Base-by-base conservation (phyloP, 1,140 invertebrate genomes). In the Gonioctena quinquepunctata region DNA sequence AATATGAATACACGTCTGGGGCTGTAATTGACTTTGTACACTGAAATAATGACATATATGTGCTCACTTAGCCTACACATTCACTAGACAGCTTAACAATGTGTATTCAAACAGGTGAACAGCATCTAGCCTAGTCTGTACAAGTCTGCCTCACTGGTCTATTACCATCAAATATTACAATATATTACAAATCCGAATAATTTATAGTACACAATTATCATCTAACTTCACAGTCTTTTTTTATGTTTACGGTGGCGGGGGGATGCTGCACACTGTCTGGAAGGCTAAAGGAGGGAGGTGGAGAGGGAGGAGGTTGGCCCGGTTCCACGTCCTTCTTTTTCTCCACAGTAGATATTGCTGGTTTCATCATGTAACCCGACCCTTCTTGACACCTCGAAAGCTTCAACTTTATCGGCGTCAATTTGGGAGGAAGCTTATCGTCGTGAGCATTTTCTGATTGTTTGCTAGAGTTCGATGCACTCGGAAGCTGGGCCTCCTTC, bases 161-260 rank as follows among this genome's bases (percentile, higher is more conserved):
- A 62, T 71, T 66, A 69, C 18, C n/a, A n/a, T n/a, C n/a, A 11
- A 67, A 50, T 67, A 42, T 68, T 23, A 42, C 42, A 67, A 25
- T 70, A 57, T 71, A 19, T 67, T 60, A 68, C 64, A 66, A 22
- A 68, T 69, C 56, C 16, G 64, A 61, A 75, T 61, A 66, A 70
- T 60, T 48, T 61, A 67, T 61, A 66, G 56, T 80, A 80, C 80
- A 80, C 78, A 70, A 87, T 88, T 91, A 93, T 94, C 92, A 93
- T 89, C 92, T 93, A 88, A 93, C 92, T 87, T 93, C 91, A 86
- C 91, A 92, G 85, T 92, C 91, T 88, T 93, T 92, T 81, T 89
- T 91, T 77, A 90, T 86, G 79, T 89, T 84, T 74, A 89, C 84
- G 73, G 90, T 68, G 23, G 74, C 50, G 7, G 77, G 73, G 5